phyloP scores from a whole-genome alignment of 2,888 invertebrate genomes.

The Spodoptera littoralis region DNA sequence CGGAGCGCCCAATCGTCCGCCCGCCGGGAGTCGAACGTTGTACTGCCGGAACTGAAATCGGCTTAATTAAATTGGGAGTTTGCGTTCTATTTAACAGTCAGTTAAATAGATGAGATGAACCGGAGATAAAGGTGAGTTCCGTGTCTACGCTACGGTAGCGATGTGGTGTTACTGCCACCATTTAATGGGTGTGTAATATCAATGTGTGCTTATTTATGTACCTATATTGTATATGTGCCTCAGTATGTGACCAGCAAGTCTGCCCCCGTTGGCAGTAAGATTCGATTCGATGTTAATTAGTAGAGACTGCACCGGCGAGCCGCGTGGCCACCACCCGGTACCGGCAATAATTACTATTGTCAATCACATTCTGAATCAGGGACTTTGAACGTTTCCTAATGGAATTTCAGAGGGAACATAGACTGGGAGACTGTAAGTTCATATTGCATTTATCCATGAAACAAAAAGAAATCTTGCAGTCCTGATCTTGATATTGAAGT shows the following conservation, averaged over 20 bases:
- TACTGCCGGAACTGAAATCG: slow-evolving; percentile 8
- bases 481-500: too few species aligned
- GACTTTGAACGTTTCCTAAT: background rate
- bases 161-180: too few species aligned
- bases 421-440: background rate
- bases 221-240: too few species aligned
- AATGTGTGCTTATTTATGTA: too few species aligned
- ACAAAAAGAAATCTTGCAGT: too few species aligned
- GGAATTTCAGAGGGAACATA: slow-evolving; percentile 1
- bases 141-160: too few species aligned
- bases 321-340: background rate
- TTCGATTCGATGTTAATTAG: too few species aligned
- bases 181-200: too few species aligned
- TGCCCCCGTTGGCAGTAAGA: too few species aligned
- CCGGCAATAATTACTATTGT: slow-evolving; percentile 6
- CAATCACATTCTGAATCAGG: slow-evolving; percentile 9
- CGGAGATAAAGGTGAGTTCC: background rate
- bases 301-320: too few species aligned
- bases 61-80: slow-evolving; percentile 31
- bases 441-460: too few species aligned
- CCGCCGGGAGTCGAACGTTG: slow-evolving; percentile 11
- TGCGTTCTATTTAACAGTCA: slow-evolving; percentile 19
- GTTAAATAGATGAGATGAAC: slow-evolving; percentile 11
- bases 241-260: too few species aligned
- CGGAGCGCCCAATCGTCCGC: slow-evolving; percentile 10